These are phyloP conservation scores for Tragopan temminckii DNA, from an alignment of 2,797 vertebrate species.

Conservation along the genomic window DNA sequence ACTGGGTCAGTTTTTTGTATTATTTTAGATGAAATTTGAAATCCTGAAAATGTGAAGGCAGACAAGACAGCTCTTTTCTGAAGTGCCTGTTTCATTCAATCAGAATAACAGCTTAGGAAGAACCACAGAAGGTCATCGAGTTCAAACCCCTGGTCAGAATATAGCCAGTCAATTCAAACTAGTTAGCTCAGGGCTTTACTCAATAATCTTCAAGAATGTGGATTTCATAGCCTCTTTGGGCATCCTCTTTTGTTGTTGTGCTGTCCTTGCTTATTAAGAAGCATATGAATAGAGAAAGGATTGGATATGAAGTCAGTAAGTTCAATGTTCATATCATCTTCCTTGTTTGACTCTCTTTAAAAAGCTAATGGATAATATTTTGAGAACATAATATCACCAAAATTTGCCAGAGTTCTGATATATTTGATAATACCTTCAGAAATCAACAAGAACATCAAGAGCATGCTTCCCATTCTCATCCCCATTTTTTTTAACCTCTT, in stretches of 20 bases:
- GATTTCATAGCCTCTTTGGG: too few relatives aligned
- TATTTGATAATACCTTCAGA: not conserved
- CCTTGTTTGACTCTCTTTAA: not conserved
- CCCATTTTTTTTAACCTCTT: not conserved
- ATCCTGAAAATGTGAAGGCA: not conserved
- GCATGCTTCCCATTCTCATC: not conserved
- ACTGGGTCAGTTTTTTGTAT: not conserved
- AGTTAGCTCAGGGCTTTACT: too few relatives aligned
- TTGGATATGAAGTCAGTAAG: not conserved
- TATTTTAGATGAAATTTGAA: not conserved
- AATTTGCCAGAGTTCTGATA: not conserved
- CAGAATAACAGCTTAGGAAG: not conserved
- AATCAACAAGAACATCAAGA: not conserved
- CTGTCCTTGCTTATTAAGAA: not conserved
- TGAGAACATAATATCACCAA: not conserved
- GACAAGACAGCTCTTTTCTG: not conserved
- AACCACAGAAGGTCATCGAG: too few relatives aligned
- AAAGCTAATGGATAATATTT: not conserved
- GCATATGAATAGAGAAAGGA: not conserved
- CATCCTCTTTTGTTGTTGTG: not conserved
- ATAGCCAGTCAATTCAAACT: too few relatives aligned
- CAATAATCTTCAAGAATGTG: too few relatives aligned
- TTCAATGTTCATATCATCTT: not conserved
- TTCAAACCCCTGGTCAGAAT: too few relatives aligned
- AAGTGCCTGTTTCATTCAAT: not conserved